Evolutionary conservation across 2,113 vertebrate genomes (phyloP), one percentile per base, ranked within the genome.

Genomic region (Labeo catla): DNA sequence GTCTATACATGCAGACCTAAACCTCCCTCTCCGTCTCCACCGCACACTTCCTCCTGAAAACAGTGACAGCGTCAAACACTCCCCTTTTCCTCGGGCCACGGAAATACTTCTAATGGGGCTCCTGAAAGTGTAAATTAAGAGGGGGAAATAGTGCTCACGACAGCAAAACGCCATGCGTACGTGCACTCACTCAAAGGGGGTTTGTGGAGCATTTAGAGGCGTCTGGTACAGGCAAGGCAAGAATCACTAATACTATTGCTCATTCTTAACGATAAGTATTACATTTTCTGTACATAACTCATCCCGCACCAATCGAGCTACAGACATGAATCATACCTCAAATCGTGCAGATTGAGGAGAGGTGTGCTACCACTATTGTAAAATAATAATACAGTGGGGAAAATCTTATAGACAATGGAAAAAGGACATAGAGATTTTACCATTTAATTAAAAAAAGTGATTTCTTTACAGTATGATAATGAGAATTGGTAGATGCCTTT

Each of bases 1-100:
- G 88, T 73, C 83, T 85, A 83, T 76, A 86, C 88, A 85, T 63
- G 86, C 63, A 59, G 57, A 73, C 57, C 76, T 83, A 80, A 83
- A 68, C 86, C 57, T 49, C 59, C 63, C 61, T 66, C 63, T 83
- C 63, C 8, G 50, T 36, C 28, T 84, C 23, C 68, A 76, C 36
- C 63, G 47, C 78, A 76, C 59, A 65, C 72, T 86, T 87, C 73
- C 78, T 87, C 57, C 36, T 70, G 8, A 81, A 36, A 77, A 34
- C 47, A 77, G 23, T 36, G 47, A 36, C 23, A 16, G 47, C 39
- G 9, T 73, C 70, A 73, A 73, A 73, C 70, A 45, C 70, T 73
- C 39, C 76, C 13, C 23, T 54, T 57, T 73, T 86, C 86, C 65
- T 68, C 16, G 19, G 83, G 86, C 83, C 66, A 83, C 10, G 57